Percentiles rank a stretch among this genome's conserved stretches.
phyloP scores from a whole-genome alignment of 1,140 invertebrate species.

The Sycophila sp. region DNA sequence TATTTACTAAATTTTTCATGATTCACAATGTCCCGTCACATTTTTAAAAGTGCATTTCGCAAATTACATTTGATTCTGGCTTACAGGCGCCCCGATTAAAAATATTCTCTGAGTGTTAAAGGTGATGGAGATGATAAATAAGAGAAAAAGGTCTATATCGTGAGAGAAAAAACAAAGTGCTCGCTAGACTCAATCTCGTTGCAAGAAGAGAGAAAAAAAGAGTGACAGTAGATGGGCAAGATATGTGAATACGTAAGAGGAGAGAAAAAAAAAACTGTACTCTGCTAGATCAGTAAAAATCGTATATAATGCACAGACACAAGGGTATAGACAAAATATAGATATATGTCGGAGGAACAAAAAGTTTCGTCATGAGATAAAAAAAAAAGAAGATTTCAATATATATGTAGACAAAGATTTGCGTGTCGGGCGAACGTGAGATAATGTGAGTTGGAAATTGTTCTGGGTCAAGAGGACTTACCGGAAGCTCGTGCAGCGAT shows the following conservation, averaged over 20 bases:
- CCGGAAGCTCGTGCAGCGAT: conserved; percentile 62
- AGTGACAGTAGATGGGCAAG: conserved; percentile 27
- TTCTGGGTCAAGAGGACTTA: conserved; percentile 49
- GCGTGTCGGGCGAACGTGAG: conserved; percentile 23
- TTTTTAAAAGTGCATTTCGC: too few species aligned
- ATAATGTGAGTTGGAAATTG: conserved; percentile 23
- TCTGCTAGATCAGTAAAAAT: conserved; percentile 18
- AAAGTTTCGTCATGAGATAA: neutral
- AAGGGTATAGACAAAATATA: neutral
- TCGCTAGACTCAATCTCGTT: neutral
- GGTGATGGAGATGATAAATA: too few species aligned
- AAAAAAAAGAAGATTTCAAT: conserved; percentile 29
- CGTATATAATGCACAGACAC: neutral
- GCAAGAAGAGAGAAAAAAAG: neutral
- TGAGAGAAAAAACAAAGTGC: neutral
- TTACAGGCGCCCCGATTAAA: too few species aligned
- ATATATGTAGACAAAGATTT: conserved; percentile 17
- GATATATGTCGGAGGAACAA: neutral
- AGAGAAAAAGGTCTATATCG: too few species aligned
- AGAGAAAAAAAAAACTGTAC: conserved; percentile 19
- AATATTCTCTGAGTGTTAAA: too few species aligned
- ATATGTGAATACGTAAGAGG: conserved; percentile 13
- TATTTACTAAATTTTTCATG: too few species aligned
- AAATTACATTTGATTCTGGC: too few species aligned
- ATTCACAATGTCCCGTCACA: too few species aligned